Percentiles rank a stretch among this genome's conserved stretches.
Conservation (phyloP, 2,113 vertebrate genomes). For the Gavia stellata region DNA sequence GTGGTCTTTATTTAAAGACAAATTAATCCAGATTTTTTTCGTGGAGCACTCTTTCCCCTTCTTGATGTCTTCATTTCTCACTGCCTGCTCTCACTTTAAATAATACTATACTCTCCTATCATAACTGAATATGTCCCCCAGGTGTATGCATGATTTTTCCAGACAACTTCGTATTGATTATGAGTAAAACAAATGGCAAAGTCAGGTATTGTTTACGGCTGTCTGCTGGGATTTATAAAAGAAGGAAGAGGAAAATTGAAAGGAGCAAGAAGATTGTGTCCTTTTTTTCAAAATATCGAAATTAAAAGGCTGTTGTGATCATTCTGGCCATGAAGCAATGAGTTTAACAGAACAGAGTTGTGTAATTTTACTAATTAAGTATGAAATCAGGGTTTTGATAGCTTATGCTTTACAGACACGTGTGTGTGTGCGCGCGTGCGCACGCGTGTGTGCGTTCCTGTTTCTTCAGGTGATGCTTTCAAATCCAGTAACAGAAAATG, state of each 20-base stretch:
- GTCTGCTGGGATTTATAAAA: not conserved
- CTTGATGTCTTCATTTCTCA: not conserved
- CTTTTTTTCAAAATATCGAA: not conserved
- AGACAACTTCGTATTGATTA: not conserved
- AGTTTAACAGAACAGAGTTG: not conserved
- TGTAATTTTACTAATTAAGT: not conserved
- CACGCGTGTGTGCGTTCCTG: not conserved
- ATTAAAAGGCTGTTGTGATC: not conserved
- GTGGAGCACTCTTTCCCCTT: not conserved
- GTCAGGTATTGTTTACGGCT: not conserved
- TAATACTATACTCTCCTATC: not conserved
- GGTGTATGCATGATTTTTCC: not conserved
- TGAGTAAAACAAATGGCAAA: not conserved
- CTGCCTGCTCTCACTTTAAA: not conserved
- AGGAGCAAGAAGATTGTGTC: not conserved
- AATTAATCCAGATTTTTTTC: not conserved
- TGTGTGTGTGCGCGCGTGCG: too few relatives aligned
- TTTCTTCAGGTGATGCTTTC: slow-evolving; percentile 58
- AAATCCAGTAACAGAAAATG: slow-evolving; percentile 39
- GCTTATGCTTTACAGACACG: not conserved
- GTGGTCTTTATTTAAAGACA: not conserved
- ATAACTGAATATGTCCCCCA: not conserved
- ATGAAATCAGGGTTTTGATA: not conserved
- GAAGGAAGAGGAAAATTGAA: not conserved
- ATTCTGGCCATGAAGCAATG: not conserved